These are phyloP conservation scores for Xanthia icteritia DNA, from an alignment of 2,888 invertebrate genomes.

Conservation along the genomic window DNA sequence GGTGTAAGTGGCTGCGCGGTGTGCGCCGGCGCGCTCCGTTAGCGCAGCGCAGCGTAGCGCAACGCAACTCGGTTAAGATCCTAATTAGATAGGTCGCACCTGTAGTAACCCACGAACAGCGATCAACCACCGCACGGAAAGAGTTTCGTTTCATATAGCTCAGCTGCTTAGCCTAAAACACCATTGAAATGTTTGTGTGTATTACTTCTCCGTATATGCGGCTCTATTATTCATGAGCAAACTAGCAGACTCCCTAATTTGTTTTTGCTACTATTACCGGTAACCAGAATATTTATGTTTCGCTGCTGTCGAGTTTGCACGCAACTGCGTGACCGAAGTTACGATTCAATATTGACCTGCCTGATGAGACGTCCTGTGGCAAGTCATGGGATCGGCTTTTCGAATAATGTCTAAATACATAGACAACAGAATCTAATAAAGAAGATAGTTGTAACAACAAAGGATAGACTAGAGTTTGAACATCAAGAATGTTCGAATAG, in stretches of 20 bases:
- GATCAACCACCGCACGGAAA: slow-evolving; percentile 25
- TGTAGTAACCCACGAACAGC: slow-evolving; percentile 6
- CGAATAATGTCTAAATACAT: slow-evolving; percentile 19
- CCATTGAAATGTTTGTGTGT: slow-evolving; percentile 19
- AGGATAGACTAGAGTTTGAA: background rate
- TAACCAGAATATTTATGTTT: slow-evolving; percentile 59
- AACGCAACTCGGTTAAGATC: slow-evolving; percentile 31
- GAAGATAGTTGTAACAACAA: slow-evolving; percentile 1
- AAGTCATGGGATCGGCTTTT: slow-evolving; percentile 30
- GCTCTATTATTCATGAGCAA: slow-evolving; percentile 50
- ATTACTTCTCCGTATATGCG: slow-evolving; percentile 24
- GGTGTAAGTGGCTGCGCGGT: slow-evolving; percentile 15
- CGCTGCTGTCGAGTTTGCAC: slow-evolving; percentile 48
- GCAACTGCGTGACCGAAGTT: slow-evolving; percentile 54
- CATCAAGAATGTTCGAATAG: slow-evolving; percentile 1
- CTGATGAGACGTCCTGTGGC: background rate
- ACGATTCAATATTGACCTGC: slow-evolving; percentile 37
- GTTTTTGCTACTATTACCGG: slow-evolving; percentile 49
- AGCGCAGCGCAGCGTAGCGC: background rate
- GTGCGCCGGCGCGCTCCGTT: slow-evolving; percentile 17
- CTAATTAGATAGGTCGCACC: slow-evolving; percentile 41
- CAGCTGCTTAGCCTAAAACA: slow-evolving; percentile 7
- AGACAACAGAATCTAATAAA: slow-evolving; percentile 12
- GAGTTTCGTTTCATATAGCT: slow-evolving; percentile 22
- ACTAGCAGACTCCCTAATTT: slow-evolving; percentile 49